Evolutionary conservation across 1,140 invertebrate genomes (phyloP).

Genomic region (Fragariocoptes setiger): DNA sequence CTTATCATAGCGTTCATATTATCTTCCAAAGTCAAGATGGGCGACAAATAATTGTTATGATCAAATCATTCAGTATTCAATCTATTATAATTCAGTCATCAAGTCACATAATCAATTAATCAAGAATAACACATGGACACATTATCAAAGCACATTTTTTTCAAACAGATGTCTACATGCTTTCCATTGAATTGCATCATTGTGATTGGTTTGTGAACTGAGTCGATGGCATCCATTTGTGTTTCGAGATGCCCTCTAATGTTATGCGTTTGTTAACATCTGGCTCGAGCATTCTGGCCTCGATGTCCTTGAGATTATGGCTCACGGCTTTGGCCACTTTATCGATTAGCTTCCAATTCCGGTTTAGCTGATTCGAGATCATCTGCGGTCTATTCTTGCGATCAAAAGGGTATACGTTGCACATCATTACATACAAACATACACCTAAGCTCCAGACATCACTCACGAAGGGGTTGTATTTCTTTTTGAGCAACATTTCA

Average conservation of each 20-base stretch:
- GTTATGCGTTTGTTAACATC: conserved; percentile 35
- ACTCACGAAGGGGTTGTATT: conserved; percentile 4
- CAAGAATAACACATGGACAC: too few relatives aligned
- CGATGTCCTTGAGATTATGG: conserved; percentile 30
- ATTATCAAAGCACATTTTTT: too few relatives aligned
- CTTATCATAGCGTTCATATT: conserved; percentile 92
- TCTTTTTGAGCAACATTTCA: conserved; percentile 4
- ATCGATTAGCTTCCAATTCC: conserved; percentile 3
- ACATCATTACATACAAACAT: conserved; percentile 13
- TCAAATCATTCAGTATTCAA: too few relatives aligned
- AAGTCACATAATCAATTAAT: too few relatives aligned
- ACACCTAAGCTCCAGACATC: conserved; percentile 14
- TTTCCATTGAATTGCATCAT: too few relatives aligned
- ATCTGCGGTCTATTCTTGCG: conserved; percentile 3
- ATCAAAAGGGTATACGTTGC: conserved; percentile 16
- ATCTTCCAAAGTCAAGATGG: conserved; percentile 27
- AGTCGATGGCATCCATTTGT: conserved; percentile 5
- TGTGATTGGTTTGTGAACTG: too few relatives aligned
- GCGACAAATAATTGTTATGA: conserved; percentile 18
- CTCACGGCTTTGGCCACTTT: conserved; percentile 23
- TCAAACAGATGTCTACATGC: too few relatives aligned
- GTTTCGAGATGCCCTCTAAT: conserved; percentile 19
- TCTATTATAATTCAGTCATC: too few relatives aligned
- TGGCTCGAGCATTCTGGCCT: conserved; percentile 39
- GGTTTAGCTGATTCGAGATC: conserved; percentile 4